A percentile compares a stretch with the other conserved stretches of the same genome.
These are phyloP conservation scores for Intellagama lesueurii DNA, from an alignment of 2,797 vertebrate genomes.

Conservation along the genomic window DNA sequence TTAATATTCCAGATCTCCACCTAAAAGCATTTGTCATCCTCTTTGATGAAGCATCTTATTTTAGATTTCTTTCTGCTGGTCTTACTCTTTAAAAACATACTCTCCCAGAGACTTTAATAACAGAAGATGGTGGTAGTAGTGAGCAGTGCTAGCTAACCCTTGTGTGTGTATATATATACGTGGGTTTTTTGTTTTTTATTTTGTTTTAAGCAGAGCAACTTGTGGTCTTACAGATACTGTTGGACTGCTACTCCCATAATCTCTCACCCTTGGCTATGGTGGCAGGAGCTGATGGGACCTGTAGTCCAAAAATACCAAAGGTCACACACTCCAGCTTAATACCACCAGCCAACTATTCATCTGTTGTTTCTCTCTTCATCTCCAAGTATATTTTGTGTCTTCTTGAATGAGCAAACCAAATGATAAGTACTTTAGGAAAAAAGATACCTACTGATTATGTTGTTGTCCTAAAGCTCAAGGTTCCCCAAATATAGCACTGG, in stretches of 20 bases:
- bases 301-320: not conserved
- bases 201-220: not conserved
- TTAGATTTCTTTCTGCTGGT: conserved; percentile 61
- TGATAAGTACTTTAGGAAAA: not conserved
- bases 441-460: not conserved
- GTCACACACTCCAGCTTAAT: not conserved
- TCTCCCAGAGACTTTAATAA: not conserved
- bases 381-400: not conserved
- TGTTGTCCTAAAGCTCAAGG: not conserved
- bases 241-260: not conserved
- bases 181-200: not conserved
- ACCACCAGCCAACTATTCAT: too few relatives aligned
- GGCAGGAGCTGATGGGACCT: not conserved
- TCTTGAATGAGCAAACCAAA: not conserved
- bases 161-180: too few relatives aligned
- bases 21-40: conserved; percentile 66
- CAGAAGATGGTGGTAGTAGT: not conserved
- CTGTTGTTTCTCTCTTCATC: too few relatives aligned
- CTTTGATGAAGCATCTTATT: conserved; percentile 65
- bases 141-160: not conserved
- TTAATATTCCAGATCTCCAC: conserved; percentile 62
- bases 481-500: too few relatives aligned
- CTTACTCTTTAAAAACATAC: conserved; percentile 30
- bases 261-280: not conserved
- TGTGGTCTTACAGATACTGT: not conserved